These are phyloP conservation scores for Dicranocentrus wangi DNA, from an alignment of 2,888 invertebrate genomes.

Conservation along the genomic window DNA sequence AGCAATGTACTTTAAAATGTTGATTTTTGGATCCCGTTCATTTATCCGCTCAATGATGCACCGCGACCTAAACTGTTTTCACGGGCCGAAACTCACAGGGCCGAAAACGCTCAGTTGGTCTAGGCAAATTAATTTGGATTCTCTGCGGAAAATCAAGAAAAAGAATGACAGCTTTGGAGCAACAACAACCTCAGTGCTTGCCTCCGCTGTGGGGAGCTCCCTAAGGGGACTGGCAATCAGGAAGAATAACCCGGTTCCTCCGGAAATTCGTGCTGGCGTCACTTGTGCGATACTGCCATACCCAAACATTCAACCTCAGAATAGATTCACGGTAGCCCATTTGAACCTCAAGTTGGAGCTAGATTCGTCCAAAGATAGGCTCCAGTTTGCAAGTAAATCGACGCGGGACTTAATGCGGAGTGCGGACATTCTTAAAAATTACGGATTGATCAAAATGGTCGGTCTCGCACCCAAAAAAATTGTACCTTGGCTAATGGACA, in stretches of 20 bases:
- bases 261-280: constrained; percentile 62
- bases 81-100: constrained; percentile 62
- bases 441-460: constrained; percentile 61
- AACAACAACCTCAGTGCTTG: constrained; percentile 58
- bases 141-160: constrained; percentile 33
- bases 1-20: constrained; percentile 46
- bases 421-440: constrained; percentile 66
- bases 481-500: constrained; percentile 65
- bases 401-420: constrained; percentile 56
- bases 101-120: constrained; percentile 65
- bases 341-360: constrained; percentile 59
- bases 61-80: constrained; percentile 66
- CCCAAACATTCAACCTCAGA: constrained; percentile 64
- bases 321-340: constrained; percentile 68
- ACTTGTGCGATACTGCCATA: constrained; percentile 71
- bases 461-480: constrained; percentile 63
- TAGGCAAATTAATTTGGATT: constrained; percentile 41
- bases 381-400: constrained; percentile 59
- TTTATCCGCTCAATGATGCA: constrained; percentile 59
- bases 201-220: constrained; percentile 62
- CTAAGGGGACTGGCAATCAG: constrained; percentile 64
- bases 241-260: constrained; percentile 66
- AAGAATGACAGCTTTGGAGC: constrained; percentile 39
- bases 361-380: constrained; percentile 49
- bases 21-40: constrained; percentile 55